Conservation (phyloP, 1,140 invertebrate species). For the Lasioglossum baleicum region DNA sequence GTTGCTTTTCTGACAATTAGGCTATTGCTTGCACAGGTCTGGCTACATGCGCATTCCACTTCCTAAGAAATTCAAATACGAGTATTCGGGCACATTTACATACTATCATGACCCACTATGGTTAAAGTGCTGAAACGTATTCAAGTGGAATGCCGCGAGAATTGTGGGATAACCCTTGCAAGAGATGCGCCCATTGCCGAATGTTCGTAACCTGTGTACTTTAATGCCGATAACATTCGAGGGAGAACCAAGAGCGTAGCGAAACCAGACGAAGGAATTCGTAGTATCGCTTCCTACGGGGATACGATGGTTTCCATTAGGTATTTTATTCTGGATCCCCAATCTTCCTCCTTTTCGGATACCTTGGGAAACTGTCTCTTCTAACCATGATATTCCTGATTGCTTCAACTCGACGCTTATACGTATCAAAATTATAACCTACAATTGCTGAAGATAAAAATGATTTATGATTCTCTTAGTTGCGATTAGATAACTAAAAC, state of each 20-base stretch:
- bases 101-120: not conserved
- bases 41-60: not conserved
- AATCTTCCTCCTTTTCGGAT: not conserved
- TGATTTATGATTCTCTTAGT: too few species aligned
- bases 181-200: not conserved
- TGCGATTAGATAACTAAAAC: too few species aligned
- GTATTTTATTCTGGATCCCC: conserved; percentile 7
- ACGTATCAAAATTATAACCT: too few species aligned
- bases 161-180: not conserved
- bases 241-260: not conserved
- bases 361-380: conserved; percentile 11
- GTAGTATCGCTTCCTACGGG: conserved; percentile 26
- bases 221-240: conserved; percentile 38
- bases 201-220: conserved; percentile 21
- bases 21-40: not conserved
- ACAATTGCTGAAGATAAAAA: too few species aligned
- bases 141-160: not conserved
- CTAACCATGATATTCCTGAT: not conserved
- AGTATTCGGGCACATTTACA: not conserved
- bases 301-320: not conserved
- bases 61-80: not conserved
- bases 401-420: not conserved
- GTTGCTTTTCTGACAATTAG: not conserved
- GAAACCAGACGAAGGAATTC: conserved; percentile 24
- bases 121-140: not conserved